These are phyloP conservation scores for Eupithecia subumbrata DNA, from an alignment of 2,888 invertebrate genomes.

Conservation along the genomic window DNA sequence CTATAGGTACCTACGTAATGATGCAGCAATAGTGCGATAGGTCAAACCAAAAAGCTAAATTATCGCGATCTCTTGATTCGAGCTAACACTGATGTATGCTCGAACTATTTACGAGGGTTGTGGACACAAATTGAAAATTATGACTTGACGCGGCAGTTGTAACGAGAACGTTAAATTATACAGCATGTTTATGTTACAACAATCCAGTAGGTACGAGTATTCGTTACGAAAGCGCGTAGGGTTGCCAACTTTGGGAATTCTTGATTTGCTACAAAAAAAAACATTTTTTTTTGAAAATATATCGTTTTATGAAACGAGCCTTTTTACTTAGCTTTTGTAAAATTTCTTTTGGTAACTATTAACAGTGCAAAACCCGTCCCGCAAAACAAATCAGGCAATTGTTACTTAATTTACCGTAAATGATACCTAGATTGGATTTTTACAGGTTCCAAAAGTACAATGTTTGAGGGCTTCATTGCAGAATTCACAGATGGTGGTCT, in stretches of 20 bases:
- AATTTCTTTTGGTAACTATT: too few species aligned
- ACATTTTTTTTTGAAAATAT: too few species aligned
- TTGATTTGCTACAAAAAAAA: neutral
- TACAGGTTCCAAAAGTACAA: too few species aligned
- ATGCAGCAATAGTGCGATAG: neutral
- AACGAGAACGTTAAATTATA: conserved; percentile 68
- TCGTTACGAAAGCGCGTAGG: conserved; percentile 31
- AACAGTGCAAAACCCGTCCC: too few species aligned
- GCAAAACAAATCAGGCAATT: neutral
- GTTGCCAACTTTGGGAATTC: conserved; percentile 8
- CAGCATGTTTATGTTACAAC: conserved; percentile 51
- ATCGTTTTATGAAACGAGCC: too few species aligned
- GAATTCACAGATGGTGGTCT: too few species aligned
- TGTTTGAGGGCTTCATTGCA: too few species aligned
- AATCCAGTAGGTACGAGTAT: conserved; percentile 23
- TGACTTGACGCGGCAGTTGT: conserved; percentile 65
- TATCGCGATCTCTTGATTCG: conserved; percentile 54
- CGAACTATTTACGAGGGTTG: conserved; percentile 67
- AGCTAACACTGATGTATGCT: conserved; percentile 66
- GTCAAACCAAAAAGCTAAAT: conserved; percentile 18
- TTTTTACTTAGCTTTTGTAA: too few species aligned
- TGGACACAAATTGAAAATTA: conserved; percentile 81
- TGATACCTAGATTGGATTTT: neutral
- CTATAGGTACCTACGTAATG: conserved; percentile 3
- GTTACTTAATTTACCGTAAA: neutral